Evolutionary conservation across 2,797 vertebrate species (phyloP), one percentile per base, ranked within the genome.

Genomic region (Thripadectes ignobilis): DNA sequence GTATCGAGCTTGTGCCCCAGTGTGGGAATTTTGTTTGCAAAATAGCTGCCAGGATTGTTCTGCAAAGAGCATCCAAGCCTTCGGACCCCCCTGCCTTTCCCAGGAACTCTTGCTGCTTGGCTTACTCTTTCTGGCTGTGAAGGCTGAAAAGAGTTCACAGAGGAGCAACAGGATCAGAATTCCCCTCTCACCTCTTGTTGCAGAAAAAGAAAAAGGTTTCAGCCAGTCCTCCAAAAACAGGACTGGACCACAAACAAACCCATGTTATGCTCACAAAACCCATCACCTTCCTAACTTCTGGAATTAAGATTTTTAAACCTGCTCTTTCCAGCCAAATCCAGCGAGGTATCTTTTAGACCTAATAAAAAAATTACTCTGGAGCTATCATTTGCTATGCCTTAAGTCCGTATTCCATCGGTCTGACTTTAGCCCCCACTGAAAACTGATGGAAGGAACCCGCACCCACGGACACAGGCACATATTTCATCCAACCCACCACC

Each of bases 101-200:
- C 89, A 82, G 89, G 85, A 88, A 1, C 59, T 85, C 88, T 54
- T 76, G 39, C 93, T 91, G 85, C 89, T 90, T 85, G 30, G 61
- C 67, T 96, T 78, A 61, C 63, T 58, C 85, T 48, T 65, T 65
- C 88, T 89, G 90, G 65, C 92, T 93, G 74, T 26, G 76, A 90
- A 87, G 30, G 39, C 71, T 92, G 63, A 80, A 88, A 88, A 93
- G 85, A 58, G 71, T n/a, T 93, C 89, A 85, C 45, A 67, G 80
- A 71, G 63, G 41, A 95, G 83, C 83, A 92, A 51, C 49, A 51
- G 93, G 92, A 87, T 92, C 90, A 83, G 85, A 51, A 77, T 87
- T 82, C n/a, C 41, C 67, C 63, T 74, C 94, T 90, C 89, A 82
- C 61, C 51, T 84, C 95, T 84, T 79, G 52, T 41, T 89, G 67